phyloP scores from a whole-genome alignment of 2,797 vertebrate species.

The Typhlichthys subterraneus region DNA sequence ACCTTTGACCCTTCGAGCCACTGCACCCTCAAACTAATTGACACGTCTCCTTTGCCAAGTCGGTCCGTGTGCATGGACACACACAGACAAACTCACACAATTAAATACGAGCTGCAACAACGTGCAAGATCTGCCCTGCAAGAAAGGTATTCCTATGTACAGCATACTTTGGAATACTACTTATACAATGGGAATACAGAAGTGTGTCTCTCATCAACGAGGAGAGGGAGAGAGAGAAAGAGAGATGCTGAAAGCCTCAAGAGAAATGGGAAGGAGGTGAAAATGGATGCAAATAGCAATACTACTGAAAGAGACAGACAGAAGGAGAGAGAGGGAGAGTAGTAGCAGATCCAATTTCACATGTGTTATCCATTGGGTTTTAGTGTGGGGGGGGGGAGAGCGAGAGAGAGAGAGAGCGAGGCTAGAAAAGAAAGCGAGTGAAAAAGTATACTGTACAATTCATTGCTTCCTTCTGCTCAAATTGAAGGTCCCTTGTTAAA shows the following conservation, averaged over 20 bases:
- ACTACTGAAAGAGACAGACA: not conserved
- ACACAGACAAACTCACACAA: constrained; percentile 1
- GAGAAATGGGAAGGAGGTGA: not conserved
- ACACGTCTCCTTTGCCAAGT: constrained; percentile 69
- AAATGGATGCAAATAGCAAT: not conserved
- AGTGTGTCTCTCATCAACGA: not conserved
- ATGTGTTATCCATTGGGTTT: constrained; percentile 71
- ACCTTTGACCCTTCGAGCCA: constrained; percentile 64
- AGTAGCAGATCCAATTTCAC: constrained; percentile 43
- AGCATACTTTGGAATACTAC: no score
- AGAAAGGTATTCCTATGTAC: no score
- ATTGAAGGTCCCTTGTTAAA: constrained; percentile 82
- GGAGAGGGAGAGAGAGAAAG: not conserved
- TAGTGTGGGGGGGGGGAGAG: constrained; percentile 7
- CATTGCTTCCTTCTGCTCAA: constrained; percentile 79
- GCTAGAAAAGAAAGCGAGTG: not conserved
- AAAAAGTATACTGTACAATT: constrained; percentile 78
- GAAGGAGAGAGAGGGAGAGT: not conserved
- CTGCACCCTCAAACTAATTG: constrained; percentile 65
- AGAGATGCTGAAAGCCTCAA: not conserved
- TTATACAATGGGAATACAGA: no score
- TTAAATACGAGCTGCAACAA: not conserved
- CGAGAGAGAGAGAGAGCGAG: not conserved
- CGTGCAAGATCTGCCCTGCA: not conserved
- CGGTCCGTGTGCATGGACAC: constrained; percentile 15